These are phyloP conservation scores for Dasypus novemcinctus DNA, from an alignment of 2,113 vertebrate genomes.

Conservation along the genomic window DNA sequence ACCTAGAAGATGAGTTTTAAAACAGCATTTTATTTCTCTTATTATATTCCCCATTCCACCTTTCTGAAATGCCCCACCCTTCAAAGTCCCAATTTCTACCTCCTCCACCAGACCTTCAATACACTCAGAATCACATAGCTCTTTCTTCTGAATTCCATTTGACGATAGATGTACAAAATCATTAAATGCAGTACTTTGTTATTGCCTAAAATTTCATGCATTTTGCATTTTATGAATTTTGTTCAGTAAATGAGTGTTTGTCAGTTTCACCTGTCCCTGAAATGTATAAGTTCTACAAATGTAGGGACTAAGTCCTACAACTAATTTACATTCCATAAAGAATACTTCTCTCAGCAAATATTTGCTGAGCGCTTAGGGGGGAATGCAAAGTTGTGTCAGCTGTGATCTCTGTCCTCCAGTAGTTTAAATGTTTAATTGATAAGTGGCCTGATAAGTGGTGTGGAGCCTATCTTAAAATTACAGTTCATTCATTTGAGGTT, in stretches of 20 bases:
- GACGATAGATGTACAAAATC: neutral
- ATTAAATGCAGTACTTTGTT: neutral
- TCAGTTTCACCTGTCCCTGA: neutral
- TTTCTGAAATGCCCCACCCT: slow-evolving; percentile 7
- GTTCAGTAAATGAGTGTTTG: neutral
- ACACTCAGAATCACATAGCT: neutral
- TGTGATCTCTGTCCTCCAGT: slow-evolving; percentile 29
- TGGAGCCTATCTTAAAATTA: slow-evolving; percentile 60
- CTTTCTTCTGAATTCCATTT: slow-evolving; percentile 16
- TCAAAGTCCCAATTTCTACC: neutral
- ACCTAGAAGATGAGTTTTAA: slow-evolving; percentile 12
- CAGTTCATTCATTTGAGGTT: slow-evolving; percentile 36
- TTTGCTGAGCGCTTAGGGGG: slow-evolving; percentile 52
- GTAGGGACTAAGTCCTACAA: neutral
- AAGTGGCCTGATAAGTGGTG: slow-evolving; percentile 64
- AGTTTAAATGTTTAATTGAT: slow-evolving; percentile 65
- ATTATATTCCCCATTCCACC: neutral
- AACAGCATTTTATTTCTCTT: neutral
- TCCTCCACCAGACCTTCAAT: neutral
- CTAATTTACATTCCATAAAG: slow-evolving; percentile 53
- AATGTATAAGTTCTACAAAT: neutral
- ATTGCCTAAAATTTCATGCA: neutral
- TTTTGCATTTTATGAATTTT: neutral
- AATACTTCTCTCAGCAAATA: slow-evolving; percentile 59
- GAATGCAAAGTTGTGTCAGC: slow-evolving; percentile 17